Conservation (phyloP, 1,140 invertebrate species). For the Bradynema listronoti region DNA sequence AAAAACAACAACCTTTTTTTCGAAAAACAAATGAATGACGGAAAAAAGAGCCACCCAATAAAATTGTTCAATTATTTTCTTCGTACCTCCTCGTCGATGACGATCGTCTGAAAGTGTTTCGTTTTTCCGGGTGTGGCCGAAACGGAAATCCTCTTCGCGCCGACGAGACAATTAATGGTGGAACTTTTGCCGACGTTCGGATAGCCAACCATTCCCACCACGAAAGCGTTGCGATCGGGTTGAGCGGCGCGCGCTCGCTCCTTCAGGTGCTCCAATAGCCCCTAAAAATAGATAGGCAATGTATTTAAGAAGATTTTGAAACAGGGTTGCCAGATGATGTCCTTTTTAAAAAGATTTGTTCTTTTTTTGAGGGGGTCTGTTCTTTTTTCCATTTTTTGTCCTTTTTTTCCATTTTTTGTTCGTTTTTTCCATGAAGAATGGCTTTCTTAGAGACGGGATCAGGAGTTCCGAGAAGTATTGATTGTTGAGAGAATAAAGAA, state of each 20-base stretch:
- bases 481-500: too few relatives aligned
- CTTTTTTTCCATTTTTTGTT: too few relatives aligned
- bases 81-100: slow-evolving; percentile 35
- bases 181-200: slow-evolving; percentile 99
- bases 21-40: neutral
- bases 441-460: too few relatives aligned
- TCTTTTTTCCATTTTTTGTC: too few relatives aligned
- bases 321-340: too few relatives aligned
- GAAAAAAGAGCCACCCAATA: too few relatives aligned
- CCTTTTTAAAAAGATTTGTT: too few relatives aligned
- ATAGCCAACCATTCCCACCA: slow-evolving; percentile 86
- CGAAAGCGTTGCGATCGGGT: slow-evolving; percentile 58
- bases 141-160: slow-evolving; percentile 84
- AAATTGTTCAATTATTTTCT: neutral
- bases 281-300: too few relatives aligned
- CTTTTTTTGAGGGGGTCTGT: too few relatives aligned
- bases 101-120: slow-evolving; percentile 71
- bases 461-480: too few relatives aligned
- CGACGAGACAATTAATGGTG: slow-evolving; percentile 86
- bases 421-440: too few relatives aligned
- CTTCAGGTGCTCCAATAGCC: slow-evolving; percentile 37
- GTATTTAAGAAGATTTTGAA: too few relatives aligned
- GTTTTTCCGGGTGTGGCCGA: slow-evolving; percentile 94
- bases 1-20: slow-evolving; percentile 20
- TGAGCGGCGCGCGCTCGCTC: slow-evolving; percentile 9